These are phyloP conservation scores for Scrobipalpa costella DNA, from an alignment of 2,888 invertebrate species.

Conservation along the genomic window DNA sequence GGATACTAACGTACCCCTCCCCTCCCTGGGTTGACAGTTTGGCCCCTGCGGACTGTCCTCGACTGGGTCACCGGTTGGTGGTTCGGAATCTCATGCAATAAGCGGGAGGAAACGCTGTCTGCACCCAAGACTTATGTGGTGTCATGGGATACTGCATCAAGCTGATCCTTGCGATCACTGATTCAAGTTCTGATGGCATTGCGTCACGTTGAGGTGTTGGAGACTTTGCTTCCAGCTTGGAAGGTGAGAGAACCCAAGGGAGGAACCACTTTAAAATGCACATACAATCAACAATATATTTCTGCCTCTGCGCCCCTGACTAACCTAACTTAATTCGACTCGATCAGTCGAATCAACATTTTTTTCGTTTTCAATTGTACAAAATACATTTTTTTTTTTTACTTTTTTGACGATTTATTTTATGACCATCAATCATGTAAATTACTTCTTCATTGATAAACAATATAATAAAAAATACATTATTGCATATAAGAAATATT, in stretches of 20 bases:
- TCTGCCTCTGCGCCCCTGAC: background rate
- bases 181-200: slow-evolving; percentile 20
- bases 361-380: background rate
- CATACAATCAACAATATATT: background rate
- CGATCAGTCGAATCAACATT: slow-evolving; percentile 1
- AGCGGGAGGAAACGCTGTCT: slow-evolving; percentile 19
- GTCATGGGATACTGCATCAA: slow-evolving; percentile 13
- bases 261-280: slow-evolving; percentile 9
- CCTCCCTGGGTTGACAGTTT: slow-evolving; percentile 28
- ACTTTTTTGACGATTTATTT: too few relatives aligned
- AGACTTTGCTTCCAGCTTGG: slow-evolving; percentile 24
- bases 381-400: too few relatives aligned
- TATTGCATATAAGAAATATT: too few relatives aligned
- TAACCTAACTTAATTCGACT: slow-evolving; percentile 1
- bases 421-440: too few relatives aligned
- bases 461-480: too few relatives aligned
- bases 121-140: slow-evolving; percentile 2
- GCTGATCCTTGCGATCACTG: background rate
- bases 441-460: too few relatives aligned
- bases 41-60: slow-evolving; percentile 25
- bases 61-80: slow-evolving; percentile 18
- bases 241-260: slow-evolving; percentile 27
- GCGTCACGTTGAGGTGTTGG: background rate
- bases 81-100: slow-evolving; percentile 24
- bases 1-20: slow-evolving; percentile 24